Conservation (phyloP, 2,797 vertebrate genomes). For the Neostethus bicornis region DNA sequence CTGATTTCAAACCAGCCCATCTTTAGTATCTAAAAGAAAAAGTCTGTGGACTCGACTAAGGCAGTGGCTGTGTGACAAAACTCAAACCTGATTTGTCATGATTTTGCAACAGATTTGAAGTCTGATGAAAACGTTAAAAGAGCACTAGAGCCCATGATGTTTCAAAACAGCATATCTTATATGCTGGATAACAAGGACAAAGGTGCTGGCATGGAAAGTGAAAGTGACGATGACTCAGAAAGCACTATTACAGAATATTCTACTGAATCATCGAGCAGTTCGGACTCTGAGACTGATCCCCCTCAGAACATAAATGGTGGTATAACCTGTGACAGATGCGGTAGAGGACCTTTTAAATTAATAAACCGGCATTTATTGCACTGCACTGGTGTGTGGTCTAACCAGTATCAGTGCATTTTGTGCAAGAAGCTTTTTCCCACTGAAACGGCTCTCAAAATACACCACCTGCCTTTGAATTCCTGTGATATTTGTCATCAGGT, state of each 20-base stretch:
- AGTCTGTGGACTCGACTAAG: conserved; percentile 2
- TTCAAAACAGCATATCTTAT: conserved; percentile 36
- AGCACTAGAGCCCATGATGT: conserved; percentile 2
- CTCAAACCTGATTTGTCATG: neutral
- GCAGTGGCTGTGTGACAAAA: conserved; percentile 4
- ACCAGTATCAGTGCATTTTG: conserved; percentile 50
- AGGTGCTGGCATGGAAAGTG: conserved; percentile 5
- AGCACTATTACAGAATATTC: conserved; percentile 38
- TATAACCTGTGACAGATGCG: conserved; percentile 49
- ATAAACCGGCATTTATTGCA: conserved; percentile 64
- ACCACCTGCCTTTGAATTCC: conserved; percentile 57
- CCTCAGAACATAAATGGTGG: neutral
- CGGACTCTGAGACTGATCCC: neutral
- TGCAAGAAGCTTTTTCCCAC: conserved; percentile 55
- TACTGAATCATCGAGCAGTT: conserved; percentile 28
- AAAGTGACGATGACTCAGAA: conserved; percentile 19
- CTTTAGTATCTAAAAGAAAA: conserved; percentile 2
- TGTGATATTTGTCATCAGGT: conserved; percentile 62
- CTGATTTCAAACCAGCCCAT: conserved; percentile 2
- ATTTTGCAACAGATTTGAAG: neutral
- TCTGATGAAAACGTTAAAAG: conserved; percentile 11
- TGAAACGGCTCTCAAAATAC: conserved; percentile 46
- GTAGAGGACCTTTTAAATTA: conserved; percentile 60
- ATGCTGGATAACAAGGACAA: conserved; percentile 34
- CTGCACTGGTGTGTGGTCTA: conserved; percentile 43